Conservation (phyloP, 1,140 invertebrate genomes). For the Drosophila chauvacae region DNA sequence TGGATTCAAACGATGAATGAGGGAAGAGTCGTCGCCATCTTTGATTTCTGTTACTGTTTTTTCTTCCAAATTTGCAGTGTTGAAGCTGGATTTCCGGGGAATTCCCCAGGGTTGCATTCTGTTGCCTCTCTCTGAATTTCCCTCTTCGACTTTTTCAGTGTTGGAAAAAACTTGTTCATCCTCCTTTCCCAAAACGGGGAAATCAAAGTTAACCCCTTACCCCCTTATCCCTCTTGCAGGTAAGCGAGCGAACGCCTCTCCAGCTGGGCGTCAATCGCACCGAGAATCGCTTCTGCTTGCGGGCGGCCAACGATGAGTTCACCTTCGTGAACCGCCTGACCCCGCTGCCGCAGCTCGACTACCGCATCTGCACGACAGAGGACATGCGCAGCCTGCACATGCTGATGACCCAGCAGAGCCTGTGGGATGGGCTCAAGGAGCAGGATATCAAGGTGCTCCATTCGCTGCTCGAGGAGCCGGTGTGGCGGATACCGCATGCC, state of each 20-base stretch:
- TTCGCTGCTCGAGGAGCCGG: slow-evolving; percentile 91
- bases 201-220: no score
- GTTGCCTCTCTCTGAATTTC: no score
- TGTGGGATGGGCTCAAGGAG: slow-evolving; percentile 92
- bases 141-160: no score
- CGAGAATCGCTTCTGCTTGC: slow-evolving; percentile 89
- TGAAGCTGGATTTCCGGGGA: no score
- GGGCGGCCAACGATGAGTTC: slow-evolving; percentile 91
- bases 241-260: slow-evolving; percentile 91
- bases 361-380: slow-evolving; percentile 92
- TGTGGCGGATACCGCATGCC: slow-evolving; percentile 92
- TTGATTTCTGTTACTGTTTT: no score
- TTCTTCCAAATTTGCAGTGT: no score
- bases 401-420: slow-evolving; percentile 88
- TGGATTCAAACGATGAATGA: no score
- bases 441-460: slow-evolving; percentile 90
- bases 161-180: no score
- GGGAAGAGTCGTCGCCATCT: no score
- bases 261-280: slow-evolving; percentile 90
- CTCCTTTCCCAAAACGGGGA: no score
- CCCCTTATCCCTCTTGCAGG: slow-evolving; percentile 71
- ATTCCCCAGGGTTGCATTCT: no score
- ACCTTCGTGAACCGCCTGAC: slow-evolving; percentile 90
- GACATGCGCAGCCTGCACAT: slow-evolving; percentile 91
- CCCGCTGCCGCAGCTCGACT: slow-evolving; percentile 89